phyloP scores from a whole-genome alignment of 2,113 vertebrate genomes.

The Tychaedon coryphoeus region DNA sequence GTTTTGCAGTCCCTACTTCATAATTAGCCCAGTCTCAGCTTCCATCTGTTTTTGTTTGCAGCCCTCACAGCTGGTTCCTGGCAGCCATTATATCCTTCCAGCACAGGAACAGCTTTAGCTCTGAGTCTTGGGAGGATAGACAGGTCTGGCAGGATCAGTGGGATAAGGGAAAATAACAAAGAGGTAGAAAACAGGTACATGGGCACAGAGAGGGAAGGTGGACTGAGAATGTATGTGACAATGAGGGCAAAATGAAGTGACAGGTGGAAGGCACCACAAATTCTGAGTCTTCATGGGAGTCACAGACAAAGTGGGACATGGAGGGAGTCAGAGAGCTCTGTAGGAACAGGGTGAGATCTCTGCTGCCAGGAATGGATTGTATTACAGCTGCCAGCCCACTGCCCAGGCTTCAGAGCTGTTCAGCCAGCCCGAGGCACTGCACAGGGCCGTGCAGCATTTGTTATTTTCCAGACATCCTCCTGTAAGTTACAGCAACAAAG shows the following conservation, averaged over 20 bases:
- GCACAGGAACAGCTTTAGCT: neutral
- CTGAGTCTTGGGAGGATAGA: neutral
- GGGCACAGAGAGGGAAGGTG: neutral
- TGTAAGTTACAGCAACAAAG: neutral
- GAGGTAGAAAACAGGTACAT: neutral
- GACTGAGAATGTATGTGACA: neutral
- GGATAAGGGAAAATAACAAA: neutral
- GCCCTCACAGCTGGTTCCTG: neutral
- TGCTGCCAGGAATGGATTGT: neutral
- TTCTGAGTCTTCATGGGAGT: neutral
- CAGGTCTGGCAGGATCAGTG: neutral
- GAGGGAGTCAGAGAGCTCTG: neutral
- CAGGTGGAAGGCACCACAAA: neutral
- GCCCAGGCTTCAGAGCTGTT: neutral
- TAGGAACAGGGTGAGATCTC: neutral
- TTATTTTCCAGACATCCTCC: neutral
- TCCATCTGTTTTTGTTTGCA: neutral
- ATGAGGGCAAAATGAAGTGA: neutral
- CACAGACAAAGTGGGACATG: fast-evolving
- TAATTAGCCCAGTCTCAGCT: neutral
- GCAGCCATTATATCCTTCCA: neutral
- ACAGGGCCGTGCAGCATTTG: neutral
- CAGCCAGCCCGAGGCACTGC: neutral
- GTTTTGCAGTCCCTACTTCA: neutral
- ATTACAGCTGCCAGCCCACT: neutral